Evolutionary conservation across 2,113 vertebrate species (phyloP), one percentile per base, ranked within the genome.

Genomic region (Microcebus ravelobensis): DNA sequence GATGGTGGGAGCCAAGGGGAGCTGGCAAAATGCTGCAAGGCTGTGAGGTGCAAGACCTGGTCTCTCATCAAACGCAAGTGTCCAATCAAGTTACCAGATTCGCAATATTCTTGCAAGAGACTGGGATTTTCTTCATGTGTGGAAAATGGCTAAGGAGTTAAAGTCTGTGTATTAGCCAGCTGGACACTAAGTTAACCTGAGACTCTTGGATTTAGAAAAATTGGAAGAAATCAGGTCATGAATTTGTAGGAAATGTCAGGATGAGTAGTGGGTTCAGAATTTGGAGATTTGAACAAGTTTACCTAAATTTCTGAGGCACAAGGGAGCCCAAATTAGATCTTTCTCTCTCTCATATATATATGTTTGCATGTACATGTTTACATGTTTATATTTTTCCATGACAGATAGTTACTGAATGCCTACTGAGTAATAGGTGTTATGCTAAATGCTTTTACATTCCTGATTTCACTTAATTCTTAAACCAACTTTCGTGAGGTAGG

Each of bases 391-490:
- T 79, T 90, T 86, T 48, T 86, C 21, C 81, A 67, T 61, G 48
- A 73, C 45, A 39, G 73, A 29, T 85, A 85, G 21, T 50, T 59
- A 82, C 36, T 59, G 8, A 73, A 63, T 85, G 92, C 12, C 61
- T 93, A 74, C 15, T 87, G 39, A 84, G 29, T 8, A 31, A 61
- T 34, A 87, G 71, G 27, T 57, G 11, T 50, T 86, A 1, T 70
- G 74, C 42, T 73, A 82, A 93, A 91, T 65, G 2, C 18, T 90
- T 95, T 90, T 71, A 90, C 11, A 90, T 91, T 91, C 52, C n/a
- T 73, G 9, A 82, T 81, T 77, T 93, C 82, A 85, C 81, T 95
- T 92, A 73, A 73, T 91, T 27, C 34, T 82, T 82, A 88, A 91
- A 29, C 59, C 81, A 90, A 21, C 14, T 76, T 50, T 39, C 25